Conservation (phyloP, 2,888 invertebrate genomes). For the Callinectes sapidus region DNA sequence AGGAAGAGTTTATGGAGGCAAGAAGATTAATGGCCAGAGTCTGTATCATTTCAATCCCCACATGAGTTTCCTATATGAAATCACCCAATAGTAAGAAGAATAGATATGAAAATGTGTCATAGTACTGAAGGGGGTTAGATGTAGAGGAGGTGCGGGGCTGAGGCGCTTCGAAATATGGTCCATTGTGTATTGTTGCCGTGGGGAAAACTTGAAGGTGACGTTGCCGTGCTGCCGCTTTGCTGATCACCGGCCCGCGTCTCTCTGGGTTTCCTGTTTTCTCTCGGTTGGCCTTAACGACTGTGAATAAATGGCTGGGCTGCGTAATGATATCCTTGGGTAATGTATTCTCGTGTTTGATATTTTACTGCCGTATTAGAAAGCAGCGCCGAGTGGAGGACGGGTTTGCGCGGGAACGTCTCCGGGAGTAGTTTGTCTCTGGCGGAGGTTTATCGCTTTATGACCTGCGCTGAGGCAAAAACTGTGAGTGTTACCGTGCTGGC, state of each 20-base stretch:
- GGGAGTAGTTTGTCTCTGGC: not conserved
- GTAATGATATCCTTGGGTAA: slow-evolving; percentile 25
- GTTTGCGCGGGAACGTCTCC: not conserved
- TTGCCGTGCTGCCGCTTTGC: not conserved
- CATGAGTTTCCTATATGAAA: too few species aligned
- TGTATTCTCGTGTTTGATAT: slow-evolving; percentile 10
- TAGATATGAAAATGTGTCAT: too few species aligned
- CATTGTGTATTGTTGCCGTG: slow-evolving; percentile 39
- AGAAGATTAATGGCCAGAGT: too few species aligned
- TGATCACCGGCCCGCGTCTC: not conserved
- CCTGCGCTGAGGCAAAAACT: not conserved
- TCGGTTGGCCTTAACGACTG: not conserved
- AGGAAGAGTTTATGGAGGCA: too few species aligned
- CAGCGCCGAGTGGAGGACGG: not conserved
- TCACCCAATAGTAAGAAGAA: too few species aligned
- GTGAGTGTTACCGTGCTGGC: not conserved
- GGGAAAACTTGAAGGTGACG: not conserved
- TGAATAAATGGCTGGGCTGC: slow-evolving; percentile 24
- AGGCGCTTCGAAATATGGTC: not conserved
- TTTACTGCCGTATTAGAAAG: not conserved
- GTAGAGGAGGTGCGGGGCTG: not conserved
- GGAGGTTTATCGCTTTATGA: not conserved
- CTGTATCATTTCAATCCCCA: too few species aligned
- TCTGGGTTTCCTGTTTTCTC: slow-evolving; percentile 27
- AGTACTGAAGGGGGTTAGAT: too few species aligned